Conservation (phyloP, 2,113 vertebrate species). For the Archocentrus centrarchus region DNA sequence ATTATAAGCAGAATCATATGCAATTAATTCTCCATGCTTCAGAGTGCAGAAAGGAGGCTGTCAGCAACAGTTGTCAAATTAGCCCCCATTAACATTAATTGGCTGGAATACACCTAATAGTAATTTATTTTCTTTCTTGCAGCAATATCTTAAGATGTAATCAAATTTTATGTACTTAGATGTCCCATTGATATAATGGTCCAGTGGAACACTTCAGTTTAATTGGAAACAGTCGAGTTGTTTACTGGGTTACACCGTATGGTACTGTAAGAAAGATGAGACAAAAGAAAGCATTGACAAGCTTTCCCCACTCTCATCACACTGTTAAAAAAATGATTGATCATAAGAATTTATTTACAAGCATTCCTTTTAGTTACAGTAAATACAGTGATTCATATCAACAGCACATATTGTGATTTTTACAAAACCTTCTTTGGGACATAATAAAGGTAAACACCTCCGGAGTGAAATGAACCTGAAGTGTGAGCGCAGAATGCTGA, state of each 20-base stretch:
- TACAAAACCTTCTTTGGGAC: not conserved
- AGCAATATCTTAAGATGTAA: conserved; percentile 43
- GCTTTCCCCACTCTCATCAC: not conserved
- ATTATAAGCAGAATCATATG: conserved; percentile 51
- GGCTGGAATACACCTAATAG: conserved; percentile 60
- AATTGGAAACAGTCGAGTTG: conserved; percentile 39
- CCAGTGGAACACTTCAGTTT: conserved; percentile 50
- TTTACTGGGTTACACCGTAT: not conserved
- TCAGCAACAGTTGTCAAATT: conserved; percentile 67
- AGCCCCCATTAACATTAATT: conserved; percentile 74
- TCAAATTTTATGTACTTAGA: conserved; percentile 55
- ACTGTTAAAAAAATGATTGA: not conserved
- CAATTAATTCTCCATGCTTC: conserved; percentile 68
- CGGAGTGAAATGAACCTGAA: conserved; percentile 1
- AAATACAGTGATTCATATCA: not conserved
- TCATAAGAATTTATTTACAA: conserved; percentile 3
- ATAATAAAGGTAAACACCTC: conserved; percentile 16
- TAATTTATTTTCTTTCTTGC: conserved; percentile 50
- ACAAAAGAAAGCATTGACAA: conserved; percentile 24
- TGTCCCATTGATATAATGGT: conserved; percentile 47
- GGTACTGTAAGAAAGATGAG: not conserved
- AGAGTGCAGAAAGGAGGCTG: conserved; percentile 61
- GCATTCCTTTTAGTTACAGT: not conserved
- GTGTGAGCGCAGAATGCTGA: conserved; percentile 31
- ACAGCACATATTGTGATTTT: not conserved